Conservation (phyloP, 2,113 vertebrate genomes). For the Cynocephalus volans region DNA sequence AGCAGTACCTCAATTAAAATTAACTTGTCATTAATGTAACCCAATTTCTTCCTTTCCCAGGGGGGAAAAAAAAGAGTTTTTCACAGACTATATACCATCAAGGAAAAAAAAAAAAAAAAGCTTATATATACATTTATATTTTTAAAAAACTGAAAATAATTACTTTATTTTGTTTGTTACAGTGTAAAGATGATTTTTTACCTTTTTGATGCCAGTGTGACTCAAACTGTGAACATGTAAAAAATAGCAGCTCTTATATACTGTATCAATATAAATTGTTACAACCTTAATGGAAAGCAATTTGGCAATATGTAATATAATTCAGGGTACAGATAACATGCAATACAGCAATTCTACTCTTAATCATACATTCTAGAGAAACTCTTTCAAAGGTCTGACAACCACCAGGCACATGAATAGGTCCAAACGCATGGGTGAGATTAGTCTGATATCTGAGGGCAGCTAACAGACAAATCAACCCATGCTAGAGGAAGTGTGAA, state of each 20-base stretch:
- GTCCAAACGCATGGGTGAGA: not conserved
- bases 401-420: not conserved
- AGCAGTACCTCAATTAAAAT: not conserved
- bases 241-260: not conserved
- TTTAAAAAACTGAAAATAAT: not conserved
- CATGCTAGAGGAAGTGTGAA: not conserved
- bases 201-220: not conserved
- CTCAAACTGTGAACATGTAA: not conserved
- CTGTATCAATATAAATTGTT: not conserved
- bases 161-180: not conserved
- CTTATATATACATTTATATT: not conserved
- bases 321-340: not conserved
- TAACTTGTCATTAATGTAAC: not conserved
- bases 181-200: not conserved
- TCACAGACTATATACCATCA: not conserved
- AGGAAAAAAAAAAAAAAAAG: not conserved
- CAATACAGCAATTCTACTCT: not conserved
- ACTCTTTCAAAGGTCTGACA: not conserved
- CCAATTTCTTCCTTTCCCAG: not conserved
- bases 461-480: not conserved
- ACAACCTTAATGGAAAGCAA: not conserved
- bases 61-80: not conserved
- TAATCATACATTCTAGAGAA: not conserved
- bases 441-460: not conserved
- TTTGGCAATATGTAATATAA: not conserved